phyloP scores from a whole-genome alignment of 2,888 invertebrate genomes.

The Stenichneumon culpator region DNA sequence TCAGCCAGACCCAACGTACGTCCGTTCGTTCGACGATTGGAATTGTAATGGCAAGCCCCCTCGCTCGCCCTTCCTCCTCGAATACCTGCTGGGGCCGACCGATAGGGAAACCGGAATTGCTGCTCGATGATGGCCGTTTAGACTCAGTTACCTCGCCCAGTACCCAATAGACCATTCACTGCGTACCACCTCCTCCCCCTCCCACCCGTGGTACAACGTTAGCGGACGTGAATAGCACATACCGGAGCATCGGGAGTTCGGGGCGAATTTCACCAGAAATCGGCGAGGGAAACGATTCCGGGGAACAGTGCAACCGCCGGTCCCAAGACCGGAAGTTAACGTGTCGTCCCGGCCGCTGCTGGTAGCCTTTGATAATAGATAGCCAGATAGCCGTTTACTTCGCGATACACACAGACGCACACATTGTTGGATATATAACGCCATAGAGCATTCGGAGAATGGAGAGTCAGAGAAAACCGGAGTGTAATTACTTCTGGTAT shows the following conservation, averaged over 20 bases:
- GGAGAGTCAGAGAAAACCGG: constrained; percentile 23
- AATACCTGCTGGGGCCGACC: constrained; percentile 42
- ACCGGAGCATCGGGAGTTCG: neutral
- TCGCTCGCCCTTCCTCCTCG: neutral
- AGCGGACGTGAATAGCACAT: neutral
- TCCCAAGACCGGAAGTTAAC: constrained; percentile 32
- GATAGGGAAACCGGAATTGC: constrained; percentile 63
- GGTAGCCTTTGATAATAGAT: constrained; percentile 24
- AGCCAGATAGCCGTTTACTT: constrained; percentile 3
- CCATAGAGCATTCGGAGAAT: neutral
- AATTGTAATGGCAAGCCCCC: constrained; percentile 50
- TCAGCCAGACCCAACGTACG: constrained; percentile 40
- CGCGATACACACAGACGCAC: neutral
- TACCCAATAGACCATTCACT: constrained; percentile 40
- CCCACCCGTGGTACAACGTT: neutral
- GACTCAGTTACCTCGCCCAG: constrained; percentile 43
- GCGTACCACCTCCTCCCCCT: neutral
- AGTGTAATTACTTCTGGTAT: constrained; percentile 47
- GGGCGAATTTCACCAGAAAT: constrained; percentile 14
- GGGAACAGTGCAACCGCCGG: neutral
- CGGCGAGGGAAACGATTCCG: constrained; percentile 26
- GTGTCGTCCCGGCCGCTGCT: constrained; percentile 5
- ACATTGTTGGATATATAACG: neutral
- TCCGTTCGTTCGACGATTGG: constrained; percentile 53
- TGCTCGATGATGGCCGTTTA: constrained; percentile 58